These are phyloP conservation scores for Belgica antarctica DNA, from an alignment of 2,888 invertebrate genomes.

Conservation along the genomic window DNA sequence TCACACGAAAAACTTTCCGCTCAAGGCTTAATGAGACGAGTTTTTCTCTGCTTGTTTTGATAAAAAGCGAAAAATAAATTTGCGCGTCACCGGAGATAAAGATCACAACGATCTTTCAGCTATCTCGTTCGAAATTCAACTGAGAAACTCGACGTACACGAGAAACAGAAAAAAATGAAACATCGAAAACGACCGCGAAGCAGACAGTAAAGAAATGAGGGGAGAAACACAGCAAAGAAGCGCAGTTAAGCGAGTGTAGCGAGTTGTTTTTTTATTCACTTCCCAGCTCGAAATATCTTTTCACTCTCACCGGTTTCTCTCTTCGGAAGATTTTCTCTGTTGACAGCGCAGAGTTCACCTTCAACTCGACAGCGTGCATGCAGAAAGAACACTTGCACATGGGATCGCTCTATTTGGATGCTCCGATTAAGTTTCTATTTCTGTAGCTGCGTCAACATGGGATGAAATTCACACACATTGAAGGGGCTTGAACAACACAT, in stretches of 20 bases:
- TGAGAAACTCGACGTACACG: background rate
- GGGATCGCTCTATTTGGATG: background rate
- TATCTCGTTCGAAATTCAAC: constrained; percentile 24
- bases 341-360: background rate
- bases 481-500: no score
- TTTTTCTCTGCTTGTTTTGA: background rate
- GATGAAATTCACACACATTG: no score
- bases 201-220: constrained; percentile 8
- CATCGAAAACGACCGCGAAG: background rate
- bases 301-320: constrained; percentile 10
- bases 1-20: background rate
- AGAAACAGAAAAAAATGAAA: background rate
- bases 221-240: constrained; percentile 16
- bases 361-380: background rate
- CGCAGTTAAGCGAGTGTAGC: constrained; percentile 1
- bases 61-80: constrained; percentile 1
- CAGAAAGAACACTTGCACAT: constrained; percentile 1
- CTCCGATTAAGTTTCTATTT: constrained; percentile 10
- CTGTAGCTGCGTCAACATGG: background rate
- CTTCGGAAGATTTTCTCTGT: constrained; percentile 15
- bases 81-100: constrained; percentile 23
- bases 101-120: constrained; percentile 7
- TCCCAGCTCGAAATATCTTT: constrained; percentile 18
- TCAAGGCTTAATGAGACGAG: constrained; percentile 12
- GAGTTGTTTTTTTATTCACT: background rate